Base-by-base conservation (phyloP, 2,113 vertebrate genomes). In the Rousettus leschenaultii region DNA sequence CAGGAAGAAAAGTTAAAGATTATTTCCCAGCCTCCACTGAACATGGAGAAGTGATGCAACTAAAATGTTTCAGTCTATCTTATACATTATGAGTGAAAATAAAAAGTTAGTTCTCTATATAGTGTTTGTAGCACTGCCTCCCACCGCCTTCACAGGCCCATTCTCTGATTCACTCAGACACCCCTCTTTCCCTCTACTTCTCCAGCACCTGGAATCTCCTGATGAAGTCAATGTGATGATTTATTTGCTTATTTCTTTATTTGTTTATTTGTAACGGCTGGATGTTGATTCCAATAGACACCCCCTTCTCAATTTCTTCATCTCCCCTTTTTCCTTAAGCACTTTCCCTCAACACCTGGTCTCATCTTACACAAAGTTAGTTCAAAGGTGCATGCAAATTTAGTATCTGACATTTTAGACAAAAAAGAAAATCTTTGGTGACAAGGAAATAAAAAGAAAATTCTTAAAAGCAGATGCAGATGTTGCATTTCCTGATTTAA, bases 361-460 rank as follows among this genome's bases (percentile, higher is more conserved):
- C 45, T 90, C 70, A 19, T 71, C 22, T 93, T 45, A 63, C 21
- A 43, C 73, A 80, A 26, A 38, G 40, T 26, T 57, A 22, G 73
- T 74, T 87, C 40, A 79, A 74, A 96, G 75, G 71, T 86, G 18
- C 24, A 40, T 13, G 33, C 26, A 71, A 30, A 77, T 78, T 86
- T 93, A 89, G 92, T 12, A 55, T 61, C 86, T 92, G 92, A 77
- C 65, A 24, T 85, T 45, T 89, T 89, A 84, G 74, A 40, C 8
- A 7, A 51, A 66, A 80, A 75, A 28, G 70, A 74, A 89, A 92
- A 88, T 53, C 43, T 68, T 83, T 33, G 71, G 82, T 61, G 77
- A 96, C 35, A 77, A 91, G 94, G 24, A 95, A 74, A 86, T 61
- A 63, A 93, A 84, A 85, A 71, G 90, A 89, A 80, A 96, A 65